phyloP scores from a whole-genome alignment of 1,140 invertebrate genomes.

The Ips nitidus region DNA sequence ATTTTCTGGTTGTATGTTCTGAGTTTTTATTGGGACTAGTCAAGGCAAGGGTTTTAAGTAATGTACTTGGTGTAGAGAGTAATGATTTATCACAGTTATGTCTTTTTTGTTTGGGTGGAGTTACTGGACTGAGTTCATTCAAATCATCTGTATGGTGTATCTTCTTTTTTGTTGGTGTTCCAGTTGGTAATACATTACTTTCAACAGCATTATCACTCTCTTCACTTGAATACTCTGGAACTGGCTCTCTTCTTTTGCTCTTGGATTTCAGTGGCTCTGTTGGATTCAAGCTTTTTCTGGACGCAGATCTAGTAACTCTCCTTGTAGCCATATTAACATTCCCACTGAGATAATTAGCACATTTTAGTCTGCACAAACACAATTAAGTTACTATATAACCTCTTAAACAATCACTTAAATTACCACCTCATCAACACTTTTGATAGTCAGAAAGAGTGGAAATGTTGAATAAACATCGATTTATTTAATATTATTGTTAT shows the following conservation, averaged over 20 bases:
- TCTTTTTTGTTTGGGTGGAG: conserved; percentile 47
- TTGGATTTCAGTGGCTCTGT: too few relatives aligned
- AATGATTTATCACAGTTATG: conserved; percentile 17
- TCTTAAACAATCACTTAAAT: too few relatives aligned
- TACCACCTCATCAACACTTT: too few relatives aligned
- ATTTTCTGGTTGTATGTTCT: neutral
- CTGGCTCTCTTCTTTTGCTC: neutral
- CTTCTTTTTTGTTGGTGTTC: conserved; percentile 35
- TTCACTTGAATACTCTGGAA: neutral
- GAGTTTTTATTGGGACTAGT: conserved; percentile 37
- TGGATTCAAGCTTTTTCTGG: neutral
- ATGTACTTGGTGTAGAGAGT: conserved; percentile 40
- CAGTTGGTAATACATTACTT: neutral
- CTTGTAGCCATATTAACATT: neutral
- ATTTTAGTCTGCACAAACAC: too few relatives aligned
- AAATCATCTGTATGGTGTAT: conserved; percentile 1
- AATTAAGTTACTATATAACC: too few relatives aligned
- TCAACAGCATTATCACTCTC: conserved; percentile 3
- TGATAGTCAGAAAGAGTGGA: too few relatives aligned
- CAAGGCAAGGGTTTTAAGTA: conserved; percentile 41
- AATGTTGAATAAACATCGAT: too few relatives aligned
- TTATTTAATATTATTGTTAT: too few relatives aligned
- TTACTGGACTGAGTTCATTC: conserved; percentile 29
- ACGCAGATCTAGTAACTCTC: conserved; percentile 7
- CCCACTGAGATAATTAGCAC: neutral